Evolutionary conservation across 2,797 vertebrate species (phyloP), one percentile per base, ranked within the genome.

Genomic region (Periophthalmus magnuspinnatus): DNA sequence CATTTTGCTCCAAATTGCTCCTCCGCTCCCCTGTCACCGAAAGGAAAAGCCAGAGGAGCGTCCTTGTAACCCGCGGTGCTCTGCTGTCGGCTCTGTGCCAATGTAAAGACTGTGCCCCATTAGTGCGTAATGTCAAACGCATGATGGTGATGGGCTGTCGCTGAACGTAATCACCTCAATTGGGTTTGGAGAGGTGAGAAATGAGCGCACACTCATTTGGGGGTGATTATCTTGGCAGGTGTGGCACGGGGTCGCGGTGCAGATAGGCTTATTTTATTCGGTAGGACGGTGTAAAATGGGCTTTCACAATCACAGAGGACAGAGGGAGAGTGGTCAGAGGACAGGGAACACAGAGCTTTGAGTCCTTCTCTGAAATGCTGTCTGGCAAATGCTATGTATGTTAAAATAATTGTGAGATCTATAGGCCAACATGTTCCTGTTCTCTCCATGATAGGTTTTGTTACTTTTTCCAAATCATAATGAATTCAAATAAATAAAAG

Each of bases 81-180:
- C 77, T 81, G 64, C 65, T 22, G 66, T 41, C n/a, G 56, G 74
- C 69, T 75, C 60, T 70, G 70, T 64, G 71, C 63, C 63, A 78
- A 74, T 76, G 79, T 84, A 84, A 88, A 84, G 81, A 79, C 72
- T 80, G 78, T 77, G 69, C 71, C 82, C 85, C 83, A 90, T 91
- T 89, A 90, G 78, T 77, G 55, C 50, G 62, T 74, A 36, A 76
- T 74, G 75, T 75, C 68, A 87, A 80, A 89, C 77, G 81, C 88
- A 14, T 45, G 84, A 70, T 56, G 69, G 74, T 76, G 70, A 75
- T 56, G 71, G 77, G 67, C 74, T 64, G 70, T 57, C 70, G 66
- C 75, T 74, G 74, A 82, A 81, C 70, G 79, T 87, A 88, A 91
- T 90, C 81, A 86, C 72, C 5, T 2, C 88, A 89, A 92, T 90